Evolutionary conservation across 2,113 vertebrate species (phyloP).

Genomic region (Pseudonaja textilis): DNA sequence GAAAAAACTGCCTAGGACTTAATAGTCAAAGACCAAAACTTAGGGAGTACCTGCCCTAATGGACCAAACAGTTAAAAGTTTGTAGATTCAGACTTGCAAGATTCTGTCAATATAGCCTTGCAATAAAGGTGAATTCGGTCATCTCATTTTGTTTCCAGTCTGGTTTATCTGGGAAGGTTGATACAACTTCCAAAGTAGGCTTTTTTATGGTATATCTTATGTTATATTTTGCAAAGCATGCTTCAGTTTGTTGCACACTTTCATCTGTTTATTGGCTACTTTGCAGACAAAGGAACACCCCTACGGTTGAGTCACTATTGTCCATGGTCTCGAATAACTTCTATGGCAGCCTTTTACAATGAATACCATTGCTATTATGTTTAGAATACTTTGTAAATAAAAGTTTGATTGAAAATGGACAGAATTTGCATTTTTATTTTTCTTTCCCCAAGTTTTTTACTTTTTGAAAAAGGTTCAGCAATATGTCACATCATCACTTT

Average conservation of each 20-base stretch:
- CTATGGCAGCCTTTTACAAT: neutral
- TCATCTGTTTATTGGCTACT: neutral
- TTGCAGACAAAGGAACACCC: neutral
- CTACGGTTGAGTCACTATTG: neutral
- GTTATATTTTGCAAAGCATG: neutral
- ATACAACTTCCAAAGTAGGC: neutral
- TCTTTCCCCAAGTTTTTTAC: neutral
- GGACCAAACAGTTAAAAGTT: neutral
- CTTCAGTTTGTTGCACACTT: neutral
- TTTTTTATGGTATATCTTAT: neutral
- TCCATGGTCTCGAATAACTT: neutral
- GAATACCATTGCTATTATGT: neutral
- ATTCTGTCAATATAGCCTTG: neutral
- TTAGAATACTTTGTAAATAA: neutral
- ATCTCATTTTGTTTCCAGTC: neutral
- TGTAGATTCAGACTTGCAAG: neutral
- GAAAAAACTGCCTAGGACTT: neutral
- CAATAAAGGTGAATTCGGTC: neutral
- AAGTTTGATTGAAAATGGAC: neutral
- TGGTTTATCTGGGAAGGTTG: neutral
- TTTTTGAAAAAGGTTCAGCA: neutral
- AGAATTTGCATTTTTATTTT: neutral
- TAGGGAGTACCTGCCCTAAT: neutral
- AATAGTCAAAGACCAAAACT: neutral
- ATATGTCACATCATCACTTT: neutral